Base-by-base conservation (phyloP, 2,888 invertebrate genomes). In the Alitta virens region DNA sequence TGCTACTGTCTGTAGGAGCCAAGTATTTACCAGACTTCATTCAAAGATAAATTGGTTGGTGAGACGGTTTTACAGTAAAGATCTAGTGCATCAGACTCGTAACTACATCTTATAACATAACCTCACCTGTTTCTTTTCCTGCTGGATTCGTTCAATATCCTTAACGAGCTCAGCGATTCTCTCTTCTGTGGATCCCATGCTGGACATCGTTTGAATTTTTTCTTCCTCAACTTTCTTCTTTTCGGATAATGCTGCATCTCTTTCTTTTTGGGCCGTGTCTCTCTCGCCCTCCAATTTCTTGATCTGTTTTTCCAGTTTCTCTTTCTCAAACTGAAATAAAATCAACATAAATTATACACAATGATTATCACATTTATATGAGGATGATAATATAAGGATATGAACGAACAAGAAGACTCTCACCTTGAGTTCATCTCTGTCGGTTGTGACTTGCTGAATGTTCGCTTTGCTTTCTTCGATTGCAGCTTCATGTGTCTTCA, bases 351-450 rank as follows among this genome's bases (percentile, higher is more conserved):
- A 33, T 33, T 7, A 7, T 33, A 33, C 33, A 33, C 3, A 33
- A 33, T 33, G 3, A 33, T 33, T 33, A 33, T 33, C 33, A 33
- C 33, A 33, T 7, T 33, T 33, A 33, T 33, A 33, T 33, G 33
- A 33, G 7, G 5, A 7, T 33, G 33, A 33, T n/a, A n/a, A n/a
- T n/a, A n/a, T n/a, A n/a, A n/a, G n/a, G n/a, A n/a, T n/a, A n/a
- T n/a, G n/a, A n/a, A n/a, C n/a, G n/a, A n/a, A n/a, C n/a, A n/a
- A 2, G 33, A 25, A 18, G 26, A 9, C 5, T 62, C 70, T 63
- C 40, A 78, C 77, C 72, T 76, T 71, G 52, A 78, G 33, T 26
- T 76, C 71, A 33, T 78, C 76, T 51, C 70, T 73, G 52, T 77
- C 76, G 62, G 69, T 63, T 55, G 69, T 73, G 50, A 75, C 68